Evolutionary conservation across 2,888 invertebrate genomes (phyloP).

Genomic region (Drosophila algonquin): DNA sequence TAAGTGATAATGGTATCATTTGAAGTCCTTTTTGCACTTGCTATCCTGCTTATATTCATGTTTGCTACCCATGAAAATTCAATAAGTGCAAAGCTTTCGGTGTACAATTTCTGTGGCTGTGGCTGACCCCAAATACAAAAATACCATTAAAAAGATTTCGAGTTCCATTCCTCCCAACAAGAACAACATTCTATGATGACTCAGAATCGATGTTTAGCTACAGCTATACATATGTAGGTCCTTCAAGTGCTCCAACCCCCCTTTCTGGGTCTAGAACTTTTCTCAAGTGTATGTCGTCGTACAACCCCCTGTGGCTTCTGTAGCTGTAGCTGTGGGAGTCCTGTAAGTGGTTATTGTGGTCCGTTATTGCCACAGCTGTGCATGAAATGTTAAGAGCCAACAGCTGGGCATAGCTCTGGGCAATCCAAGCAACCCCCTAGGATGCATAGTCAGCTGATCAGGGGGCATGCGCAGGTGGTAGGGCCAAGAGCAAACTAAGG

Average conservation of each 20-base stretch:
- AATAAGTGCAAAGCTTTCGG: not conserved
- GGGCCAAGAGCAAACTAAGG: conserved; percentile 1
- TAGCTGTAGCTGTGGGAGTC: not conserved
- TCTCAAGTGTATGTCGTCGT: not conserved
- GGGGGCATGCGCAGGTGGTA: conserved; percentile 15
- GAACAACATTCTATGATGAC: not conserved
- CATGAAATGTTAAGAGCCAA: not conserved
- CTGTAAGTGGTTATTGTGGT: not conserved
- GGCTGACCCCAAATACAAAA: no score
- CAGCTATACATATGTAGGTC: not conserved
- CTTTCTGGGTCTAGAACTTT: not conserved
- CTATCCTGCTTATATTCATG: not conserved
- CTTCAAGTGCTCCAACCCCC: not conserved
- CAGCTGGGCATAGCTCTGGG: conserved; percentile 3
- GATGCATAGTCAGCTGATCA: conserved; percentile 24
- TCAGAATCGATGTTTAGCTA: not conserved
- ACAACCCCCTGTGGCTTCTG: not conserved
- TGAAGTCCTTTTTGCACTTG: not conserved
- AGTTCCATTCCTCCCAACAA: not conserved
- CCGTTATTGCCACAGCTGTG: not conserved
- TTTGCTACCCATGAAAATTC: not conserved
- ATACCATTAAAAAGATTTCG: not conserved
- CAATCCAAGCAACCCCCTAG: conserved; percentile 11
- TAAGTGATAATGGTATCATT: no score
- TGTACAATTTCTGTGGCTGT: not conserved